Conservation (phyloP, 1,140 invertebrate genomes). For the Zaprionus capensis region DNA sequence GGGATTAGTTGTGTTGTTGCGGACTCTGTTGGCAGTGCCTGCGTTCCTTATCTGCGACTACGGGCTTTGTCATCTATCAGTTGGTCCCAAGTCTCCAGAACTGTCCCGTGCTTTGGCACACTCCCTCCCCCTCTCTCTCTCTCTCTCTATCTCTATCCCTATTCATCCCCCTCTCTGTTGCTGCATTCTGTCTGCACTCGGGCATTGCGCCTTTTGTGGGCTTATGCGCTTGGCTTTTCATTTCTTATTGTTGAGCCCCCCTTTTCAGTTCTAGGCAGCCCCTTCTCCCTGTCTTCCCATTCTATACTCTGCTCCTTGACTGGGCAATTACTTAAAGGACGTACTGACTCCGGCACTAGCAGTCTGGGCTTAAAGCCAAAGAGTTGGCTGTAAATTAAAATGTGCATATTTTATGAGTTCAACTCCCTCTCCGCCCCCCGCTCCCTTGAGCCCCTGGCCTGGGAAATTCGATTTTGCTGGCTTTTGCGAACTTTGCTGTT, state of each 20-base stretch:
- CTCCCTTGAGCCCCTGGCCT: background rate
- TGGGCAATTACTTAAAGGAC: slow-evolving; percentile 31
- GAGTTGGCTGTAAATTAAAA: slow-evolving; percentile 45
- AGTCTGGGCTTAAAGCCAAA: slow-evolving; percentile 10
- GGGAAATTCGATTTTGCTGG: slow-evolving; percentile 46
- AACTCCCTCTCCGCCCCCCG: background rate
- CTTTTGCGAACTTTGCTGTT: slow-evolving; percentile 44
- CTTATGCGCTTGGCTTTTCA: slow-evolving; percentile 31
- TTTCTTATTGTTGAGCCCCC: slow-evolving; percentile 23
- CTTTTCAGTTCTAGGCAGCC: background rate
- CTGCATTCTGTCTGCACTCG: slow-evolving; percentile 15
- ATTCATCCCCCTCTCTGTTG: background rate
- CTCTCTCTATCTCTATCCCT: background rate
- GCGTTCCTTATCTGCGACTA: slow-evolving; percentile 11
- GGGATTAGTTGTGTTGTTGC: slow-evolving; percentile 70
- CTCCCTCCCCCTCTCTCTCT: background rate
- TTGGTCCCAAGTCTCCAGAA: slow-evolving; percentile 21
- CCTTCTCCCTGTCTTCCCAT: no score
- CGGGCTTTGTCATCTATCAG: slow-evolving; percentile 34
- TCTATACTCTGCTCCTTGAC: background rate
- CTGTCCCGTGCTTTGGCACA: background rate
- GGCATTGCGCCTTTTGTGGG: slow-evolving; percentile 18
- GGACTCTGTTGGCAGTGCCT: background rate
- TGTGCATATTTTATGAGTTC: slow-evolving; percentile 50
- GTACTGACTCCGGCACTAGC: background rate